Conservation (phyloP, 1,140 invertebrate genomes). For the Drusus annulatus region DNA sequence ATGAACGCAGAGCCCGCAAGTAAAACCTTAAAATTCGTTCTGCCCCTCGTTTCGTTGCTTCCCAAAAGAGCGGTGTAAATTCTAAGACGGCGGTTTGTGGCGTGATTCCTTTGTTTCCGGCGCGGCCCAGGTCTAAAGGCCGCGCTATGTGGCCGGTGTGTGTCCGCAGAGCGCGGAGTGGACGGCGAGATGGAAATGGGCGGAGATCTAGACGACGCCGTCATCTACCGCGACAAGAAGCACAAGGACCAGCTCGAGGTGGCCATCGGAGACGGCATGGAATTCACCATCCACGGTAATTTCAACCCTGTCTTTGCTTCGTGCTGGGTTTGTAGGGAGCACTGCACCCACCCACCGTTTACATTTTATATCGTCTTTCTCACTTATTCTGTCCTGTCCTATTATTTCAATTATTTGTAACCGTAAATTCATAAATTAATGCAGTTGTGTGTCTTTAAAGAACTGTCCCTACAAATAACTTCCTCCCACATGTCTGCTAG, state of each 20-base stretch:
- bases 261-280: slow-evolving; percentile 91
- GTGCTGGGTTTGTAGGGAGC: slow-evolving; percentile 1
- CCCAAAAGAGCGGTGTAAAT: not conserved
- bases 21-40: slow-evolving; percentile 50
- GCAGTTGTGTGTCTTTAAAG: no score
- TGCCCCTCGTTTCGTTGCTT: slow-evolving; percentile 42
- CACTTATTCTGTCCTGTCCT: not conserved
- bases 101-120: slow-evolving; percentile 57
- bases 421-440: no score
- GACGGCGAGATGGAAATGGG: slow-evolving; percentile 77
- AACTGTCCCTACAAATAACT: no score
- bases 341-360: not conserved
- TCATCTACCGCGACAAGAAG: slow-evolving; percentile 89
- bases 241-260: slow-evolving; percentile 91
- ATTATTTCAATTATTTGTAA: no score
- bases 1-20: no score
- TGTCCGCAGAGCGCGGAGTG: slow-evolving; percentile 75
- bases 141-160: slow-evolving; percentile 74
- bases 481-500: no score
- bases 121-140: slow-evolving; percentile 70
- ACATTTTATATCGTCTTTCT: not conserved
- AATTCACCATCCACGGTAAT: slow-evolving; percentile 90
- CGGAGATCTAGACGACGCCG: slow-evolving; percentile 85
- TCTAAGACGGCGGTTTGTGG: slow-evolving; percentile 57
- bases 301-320: not conserved